Conservation (phyloP, 2,113 vertebrate genomes). For the Indicator indicator region DNA sequence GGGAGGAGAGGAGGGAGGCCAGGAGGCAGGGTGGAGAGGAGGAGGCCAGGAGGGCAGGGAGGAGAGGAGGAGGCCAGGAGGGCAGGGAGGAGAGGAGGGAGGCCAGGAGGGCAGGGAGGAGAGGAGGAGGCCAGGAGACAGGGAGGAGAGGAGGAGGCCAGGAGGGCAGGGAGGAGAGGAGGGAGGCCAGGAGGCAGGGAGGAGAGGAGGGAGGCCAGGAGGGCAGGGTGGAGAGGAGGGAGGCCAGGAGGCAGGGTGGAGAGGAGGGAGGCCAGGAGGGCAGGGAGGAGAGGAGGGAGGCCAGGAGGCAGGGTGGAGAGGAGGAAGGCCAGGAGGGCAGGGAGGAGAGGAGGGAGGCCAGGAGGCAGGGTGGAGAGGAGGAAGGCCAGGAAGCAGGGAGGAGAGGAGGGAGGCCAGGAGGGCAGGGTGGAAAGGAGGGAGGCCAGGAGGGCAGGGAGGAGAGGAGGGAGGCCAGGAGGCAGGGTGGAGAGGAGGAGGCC, state of each 20-base stretch:
- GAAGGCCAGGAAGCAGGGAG: too few relatives aligned
- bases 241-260: neutral
- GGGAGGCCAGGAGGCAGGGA: neutral
- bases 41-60: too few relatives aligned
- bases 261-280: too few relatives aligned
- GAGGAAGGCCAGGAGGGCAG: neutral
- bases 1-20: neutral
- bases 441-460: neutral
- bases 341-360: neutral
- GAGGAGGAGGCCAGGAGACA: rapidly evolving
- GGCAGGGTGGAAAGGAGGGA: rapidly evolving
- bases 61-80: neutral
- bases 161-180: too few relatives aligned
- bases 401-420: neutral
- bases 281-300: too few relatives aligned
- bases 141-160: neutral
- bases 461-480: neutral
- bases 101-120: too few relatives aligned
- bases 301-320: neutral
- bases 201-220: too few relatives aligned
- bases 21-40: too few relatives aligned
- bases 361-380: neutral
- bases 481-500: too few relatives aligned
- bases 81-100: rapidly evolving
- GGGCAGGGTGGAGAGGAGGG: too few relatives aligned